Conservation (phyloP, 2,113 vertebrate genomes). For the Porphyrio hochstetteri region DNA sequence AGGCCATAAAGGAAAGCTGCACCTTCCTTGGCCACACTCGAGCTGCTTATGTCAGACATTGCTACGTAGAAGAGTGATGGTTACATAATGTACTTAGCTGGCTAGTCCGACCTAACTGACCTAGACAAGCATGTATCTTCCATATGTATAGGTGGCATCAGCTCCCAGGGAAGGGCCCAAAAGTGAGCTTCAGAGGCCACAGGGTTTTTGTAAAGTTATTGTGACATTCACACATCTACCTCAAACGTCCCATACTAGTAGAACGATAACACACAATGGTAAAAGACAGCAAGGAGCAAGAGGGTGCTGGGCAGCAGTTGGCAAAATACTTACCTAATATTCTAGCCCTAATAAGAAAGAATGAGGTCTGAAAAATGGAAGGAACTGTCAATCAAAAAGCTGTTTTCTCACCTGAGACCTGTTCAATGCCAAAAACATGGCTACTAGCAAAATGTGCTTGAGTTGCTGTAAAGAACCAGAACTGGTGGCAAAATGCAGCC, state of each 20-base stretch:
- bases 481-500: neutral
- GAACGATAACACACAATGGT: neutral
- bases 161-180: neutral
- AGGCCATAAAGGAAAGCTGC: neutral
- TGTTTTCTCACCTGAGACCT: neutral
- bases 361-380: neutral
- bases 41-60: neutral
- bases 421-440: neutral
- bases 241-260: neutral
- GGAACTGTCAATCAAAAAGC: neutral
- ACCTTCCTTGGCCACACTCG: neutral
- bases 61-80: neutral
- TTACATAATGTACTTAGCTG: neutral
- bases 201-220: neutral
- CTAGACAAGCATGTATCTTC: neutral
- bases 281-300: neutral
- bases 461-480: neutral
- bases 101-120: neutral
- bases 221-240: neutral
- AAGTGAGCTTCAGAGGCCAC: neutral
- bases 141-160: rapidly evolving
- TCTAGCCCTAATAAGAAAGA: neutral
- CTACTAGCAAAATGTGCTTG: neutral
- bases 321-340: neutral
- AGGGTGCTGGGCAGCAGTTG: neutral